These are phyloP conservation scores for Bombyx mandarina DNA, from an alignment of 1,140 invertebrate species.

Conservation along the genomic window DNA sequence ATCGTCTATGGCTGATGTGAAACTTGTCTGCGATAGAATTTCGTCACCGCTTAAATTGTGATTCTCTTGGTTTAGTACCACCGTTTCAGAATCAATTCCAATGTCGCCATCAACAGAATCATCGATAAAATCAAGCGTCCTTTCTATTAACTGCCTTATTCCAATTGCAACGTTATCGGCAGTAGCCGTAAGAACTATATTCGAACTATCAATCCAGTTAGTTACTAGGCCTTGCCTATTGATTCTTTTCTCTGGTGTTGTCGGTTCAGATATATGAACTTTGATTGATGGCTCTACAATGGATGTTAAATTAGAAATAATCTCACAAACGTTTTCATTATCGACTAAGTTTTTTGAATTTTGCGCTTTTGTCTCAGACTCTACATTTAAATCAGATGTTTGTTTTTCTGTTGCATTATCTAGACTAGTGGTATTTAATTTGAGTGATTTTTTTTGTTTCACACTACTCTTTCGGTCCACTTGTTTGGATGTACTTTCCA, in stretches of 20 bases:
- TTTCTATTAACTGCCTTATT: slow-evolving; percentile 38
- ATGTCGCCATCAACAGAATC: slow-evolving; percentile 13
- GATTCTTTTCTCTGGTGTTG: too few relatives aligned
- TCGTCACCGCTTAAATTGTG: slow-evolving; percentile 14
- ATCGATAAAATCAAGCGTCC: slow-evolving; percentile 27
- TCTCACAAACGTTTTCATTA: too few relatives aligned
- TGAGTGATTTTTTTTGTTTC: background rate
- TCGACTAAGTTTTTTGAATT: too few relatives aligned
- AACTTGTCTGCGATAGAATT: slow-evolving; percentile 21
- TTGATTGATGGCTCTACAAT: too few relatives aligned
- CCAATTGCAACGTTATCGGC: slow-evolving; percentile 10
- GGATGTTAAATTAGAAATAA: too few relatives aligned
- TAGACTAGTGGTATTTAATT: background rate
- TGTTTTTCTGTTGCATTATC: background rate
- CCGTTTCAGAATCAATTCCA: slow-evolving; percentile 21
- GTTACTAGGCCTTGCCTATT: background rate
- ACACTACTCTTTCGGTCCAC: background rate
- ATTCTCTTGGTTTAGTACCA: slow-evolving; percentile 21
- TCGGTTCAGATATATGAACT: too few relatives aligned
- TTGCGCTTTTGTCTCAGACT: too few relatives aligned
- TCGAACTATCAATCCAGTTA: slow-evolving; percentile 10
- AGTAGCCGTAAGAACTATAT: slow-evolving; percentile 2
- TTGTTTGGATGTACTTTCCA: slow-evolving; percentile 13
- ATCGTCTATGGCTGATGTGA: slow-evolving; percentile 19
- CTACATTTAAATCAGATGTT: background rate